phyloP scores from a whole-genome alignment of 2,888 invertebrate genomes.

The Drosophila lutescens region DNA sequence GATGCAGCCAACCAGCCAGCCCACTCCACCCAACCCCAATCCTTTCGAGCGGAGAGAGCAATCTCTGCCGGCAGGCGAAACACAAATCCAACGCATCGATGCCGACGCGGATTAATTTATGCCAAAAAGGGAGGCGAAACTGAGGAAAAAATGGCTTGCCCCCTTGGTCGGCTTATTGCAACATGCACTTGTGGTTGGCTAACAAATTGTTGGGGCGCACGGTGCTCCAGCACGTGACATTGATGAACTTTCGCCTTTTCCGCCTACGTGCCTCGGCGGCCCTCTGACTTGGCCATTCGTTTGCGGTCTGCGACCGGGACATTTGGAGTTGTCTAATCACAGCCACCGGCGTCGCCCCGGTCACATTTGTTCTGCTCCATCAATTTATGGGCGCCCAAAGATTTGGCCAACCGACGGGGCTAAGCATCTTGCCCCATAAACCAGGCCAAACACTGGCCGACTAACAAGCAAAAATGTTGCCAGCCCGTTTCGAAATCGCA shows the following conservation, averaged over 20 bases:
- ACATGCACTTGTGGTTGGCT: slow-evolving; percentile 54
- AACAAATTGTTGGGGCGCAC: slow-evolving; percentile 68
- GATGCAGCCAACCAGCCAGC: slow-evolving; percentile 41
- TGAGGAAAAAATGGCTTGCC: slow-evolving; percentile 26
- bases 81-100: slow-evolving; percentile 64
- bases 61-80: slow-evolving; percentile 61
- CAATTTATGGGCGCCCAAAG: slow-evolving; percentile 67
- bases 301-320: slow-evolving; percentile 52
- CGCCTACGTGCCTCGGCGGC: slow-evolving; percentile 40
- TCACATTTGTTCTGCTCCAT: slow-evolving; percentile 47
- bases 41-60: slow-evolving; percentile 37
- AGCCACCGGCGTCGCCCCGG: slow-evolving; percentile 40
- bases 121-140: slow-evolving; percentile 41
- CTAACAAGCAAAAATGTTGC: slow-evolving; percentile 74
- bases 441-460: slow-evolving; percentile 39
- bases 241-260: slow-evolving; percentile 69
- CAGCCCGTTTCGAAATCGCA: slow-evolving; percentile 21
- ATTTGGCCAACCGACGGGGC: slow-evolving; percentile 48
- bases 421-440: slow-evolving; percentile 47
- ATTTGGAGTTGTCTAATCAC: slow-evolving; percentile 70
- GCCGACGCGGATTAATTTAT: slow-evolving; percentile 71
- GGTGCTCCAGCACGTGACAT: slow-evolving; percentile 63
- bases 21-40: slow-evolving; percentile 4
- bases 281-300: slow-evolving; percentile 44
- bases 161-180: slow-evolving; percentile 63